Base-by-base conservation (phyloP, 2,888 invertebrate species). In the Pilophorus perplexus region DNA sequence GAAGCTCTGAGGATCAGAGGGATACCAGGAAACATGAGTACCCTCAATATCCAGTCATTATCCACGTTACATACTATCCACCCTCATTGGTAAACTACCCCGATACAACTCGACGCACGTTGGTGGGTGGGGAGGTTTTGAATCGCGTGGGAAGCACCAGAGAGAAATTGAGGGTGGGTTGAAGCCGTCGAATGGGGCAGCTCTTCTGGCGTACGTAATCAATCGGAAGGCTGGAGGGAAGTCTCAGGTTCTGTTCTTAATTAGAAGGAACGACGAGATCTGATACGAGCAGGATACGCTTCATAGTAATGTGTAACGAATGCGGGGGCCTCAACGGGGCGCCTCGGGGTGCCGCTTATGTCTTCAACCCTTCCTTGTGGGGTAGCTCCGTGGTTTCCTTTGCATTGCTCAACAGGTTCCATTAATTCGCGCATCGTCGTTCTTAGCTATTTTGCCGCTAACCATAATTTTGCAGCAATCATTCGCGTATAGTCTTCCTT, bases 211-310 rank as follows among this genome's bases (percentile, higher is more conserved):
- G n/a, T n/a, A n/a, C 37, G 55, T 55, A 37, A 59, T 42, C 59
- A 59, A 59, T 59, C 42, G 59, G 55, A 59, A 42, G 42, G 42
- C 40, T 3, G 10, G 12, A 27, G 59, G 16, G 16, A 42, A 20
- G 59, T 59, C 42, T 40, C 59, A 25, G 23, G 42, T 59, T 59
- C 59, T 59, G 59, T 59, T 59, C 14, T 33, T 59, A 59, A 59
- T 59, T 59, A 59, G 59, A 59, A 59, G 59, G 38, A 59, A 42
- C 42, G 42, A 42, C 23, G 42, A 59, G 59, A 59, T 59, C 59
- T 59, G 59, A 59, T 59, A 59, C 59, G 42, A n/a, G n/a, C n/a
- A n/a, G n/a, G 59, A 59, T 59, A 42, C 59, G 59, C 42, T 52
- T 28, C 52, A n/a, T 23, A 14, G 59, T 25, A 42, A 59, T 42